Conservation (phyloP, 1,140 invertebrate species). For the Hypsibius dujardini region DNA sequence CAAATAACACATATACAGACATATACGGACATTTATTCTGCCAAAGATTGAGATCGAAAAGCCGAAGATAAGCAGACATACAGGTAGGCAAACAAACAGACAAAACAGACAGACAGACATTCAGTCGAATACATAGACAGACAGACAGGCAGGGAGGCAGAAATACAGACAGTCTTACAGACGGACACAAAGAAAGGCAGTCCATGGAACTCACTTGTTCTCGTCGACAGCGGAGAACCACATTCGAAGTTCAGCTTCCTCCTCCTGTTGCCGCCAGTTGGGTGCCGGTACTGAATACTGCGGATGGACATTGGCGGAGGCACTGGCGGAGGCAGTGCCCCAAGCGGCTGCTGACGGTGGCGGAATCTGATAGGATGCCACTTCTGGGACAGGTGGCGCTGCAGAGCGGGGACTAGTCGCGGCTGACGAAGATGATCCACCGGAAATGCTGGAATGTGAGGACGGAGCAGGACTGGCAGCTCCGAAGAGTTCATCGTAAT, state of each 20-base stretch:
- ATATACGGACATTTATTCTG: too few relatives aligned
- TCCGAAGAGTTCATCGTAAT: constrained; percentile 3
- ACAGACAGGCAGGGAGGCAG: too few relatives aligned
- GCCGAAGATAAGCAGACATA: too few relatives aligned
- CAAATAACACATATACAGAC: too few relatives aligned
- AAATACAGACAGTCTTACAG: too few relatives aligned
- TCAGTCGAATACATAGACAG: too few relatives aligned
- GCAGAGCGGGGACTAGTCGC: neutral
- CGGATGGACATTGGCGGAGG: neutral
- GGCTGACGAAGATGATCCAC: neutral
- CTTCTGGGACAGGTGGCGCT: neutral
- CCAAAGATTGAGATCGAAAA: too few relatives aligned
- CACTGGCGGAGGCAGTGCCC: neutral
- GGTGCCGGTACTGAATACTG: too few relatives aligned
- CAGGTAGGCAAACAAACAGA: too few relatives aligned
- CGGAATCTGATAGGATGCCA: too few relatives aligned
- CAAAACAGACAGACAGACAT: too few relatives aligned
- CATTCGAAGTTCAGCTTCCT: constrained; percentile 9
- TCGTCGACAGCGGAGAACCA: constrained; percentile 3
- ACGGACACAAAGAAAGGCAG: constrained; percentile 3
- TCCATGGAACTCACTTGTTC: constrained; percentile 6
- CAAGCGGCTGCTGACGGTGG: neutral
- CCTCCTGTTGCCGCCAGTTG: neutral
- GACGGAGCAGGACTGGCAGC: neutral
- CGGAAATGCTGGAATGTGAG: too few relatives aligned